Percentiles rank a stretch among this genome's conserved stretches.
Conservation (phyloP, 2,113 vertebrate genomes). For the Cephalopterus ornatus region DNA sequence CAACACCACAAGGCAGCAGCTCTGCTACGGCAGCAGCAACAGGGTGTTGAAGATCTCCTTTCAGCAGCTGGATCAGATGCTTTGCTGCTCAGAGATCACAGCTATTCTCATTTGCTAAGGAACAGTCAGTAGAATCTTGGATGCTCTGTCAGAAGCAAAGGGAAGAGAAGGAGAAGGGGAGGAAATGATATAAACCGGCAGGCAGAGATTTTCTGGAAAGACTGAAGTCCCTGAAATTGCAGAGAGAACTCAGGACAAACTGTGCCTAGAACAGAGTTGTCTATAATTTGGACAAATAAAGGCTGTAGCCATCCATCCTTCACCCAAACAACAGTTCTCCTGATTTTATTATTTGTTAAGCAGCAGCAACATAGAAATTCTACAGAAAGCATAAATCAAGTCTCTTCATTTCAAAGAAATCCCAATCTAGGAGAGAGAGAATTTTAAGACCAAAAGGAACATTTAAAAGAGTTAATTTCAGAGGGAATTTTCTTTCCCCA, state of each 20-base stretch:
- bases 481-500: not conserved
- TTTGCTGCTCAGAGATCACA: not conserved
- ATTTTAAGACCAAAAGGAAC: not conserved
- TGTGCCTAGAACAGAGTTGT: not conserved
- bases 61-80: not conserved
- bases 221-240: not conserved
- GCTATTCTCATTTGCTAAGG: not conserved
- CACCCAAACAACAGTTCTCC: not conserved
- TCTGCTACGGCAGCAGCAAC: not conserved
- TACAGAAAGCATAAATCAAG: not conserved
- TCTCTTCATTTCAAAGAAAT: not conserved
- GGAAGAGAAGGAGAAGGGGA: not conserved
- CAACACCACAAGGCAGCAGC: not conserved
- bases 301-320: not conserved
- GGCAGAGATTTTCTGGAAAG: not conserved
- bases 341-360: not conserved
- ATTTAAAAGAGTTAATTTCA: not conserved
- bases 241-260: not conserved
- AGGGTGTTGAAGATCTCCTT: not conserved
- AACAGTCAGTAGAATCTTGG: not conserved
- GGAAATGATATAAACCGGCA: not conserved
- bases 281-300: not conserved
- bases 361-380: not conserved
- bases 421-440: not conserved
- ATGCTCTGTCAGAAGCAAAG: not conserved